Percentiles rank a stretch among this genome's conserved stretches.
phyloP scores from a whole-genome alignment of 2,888 invertebrate species.

The Drosophila borealis region DNA sequence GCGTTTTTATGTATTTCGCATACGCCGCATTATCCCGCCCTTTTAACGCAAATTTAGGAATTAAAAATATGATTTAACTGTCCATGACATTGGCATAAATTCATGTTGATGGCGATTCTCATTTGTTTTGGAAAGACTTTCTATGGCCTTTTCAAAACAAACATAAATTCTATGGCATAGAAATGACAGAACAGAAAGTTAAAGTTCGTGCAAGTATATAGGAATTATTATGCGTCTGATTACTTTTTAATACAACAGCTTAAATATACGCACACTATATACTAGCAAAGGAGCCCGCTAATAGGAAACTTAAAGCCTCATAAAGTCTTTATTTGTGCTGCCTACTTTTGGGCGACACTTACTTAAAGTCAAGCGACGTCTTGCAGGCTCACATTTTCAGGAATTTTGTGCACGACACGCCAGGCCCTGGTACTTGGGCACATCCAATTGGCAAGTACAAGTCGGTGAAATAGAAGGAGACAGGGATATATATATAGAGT shows the following conservation, averaged over 20 bases:
- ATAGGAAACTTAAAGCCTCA: background rate
- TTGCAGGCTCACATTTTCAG: too few species aligned
- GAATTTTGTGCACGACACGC: too few species aligned
- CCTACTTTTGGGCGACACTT: background rate
- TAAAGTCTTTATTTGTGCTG: background rate
- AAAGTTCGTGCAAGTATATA: too few species aligned
- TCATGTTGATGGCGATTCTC: background rate
- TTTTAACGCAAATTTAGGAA: background rate
- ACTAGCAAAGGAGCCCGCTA: too few species aligned
- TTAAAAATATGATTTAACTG: background rate
- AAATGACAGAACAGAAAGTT: too few species aligned
- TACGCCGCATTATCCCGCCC: background rate
- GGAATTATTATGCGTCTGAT: background rate
- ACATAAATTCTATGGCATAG: too few species aligned
- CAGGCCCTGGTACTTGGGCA: too few species aligned
- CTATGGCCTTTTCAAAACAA: too few species aligned
- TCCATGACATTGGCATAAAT: background rate
- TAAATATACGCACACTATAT: too few species aligned
- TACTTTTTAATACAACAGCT: too few species aligned
- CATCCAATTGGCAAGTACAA: constrained; percentile 1
- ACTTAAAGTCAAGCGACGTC: background rate
- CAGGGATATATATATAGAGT: background rate
- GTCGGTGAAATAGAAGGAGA: background rate
- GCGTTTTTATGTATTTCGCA: background rate
- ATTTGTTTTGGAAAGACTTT: background rate